Conservation (phyloP, 2,888 invertebrate species). For the Cylloceria caligata region DNA sequence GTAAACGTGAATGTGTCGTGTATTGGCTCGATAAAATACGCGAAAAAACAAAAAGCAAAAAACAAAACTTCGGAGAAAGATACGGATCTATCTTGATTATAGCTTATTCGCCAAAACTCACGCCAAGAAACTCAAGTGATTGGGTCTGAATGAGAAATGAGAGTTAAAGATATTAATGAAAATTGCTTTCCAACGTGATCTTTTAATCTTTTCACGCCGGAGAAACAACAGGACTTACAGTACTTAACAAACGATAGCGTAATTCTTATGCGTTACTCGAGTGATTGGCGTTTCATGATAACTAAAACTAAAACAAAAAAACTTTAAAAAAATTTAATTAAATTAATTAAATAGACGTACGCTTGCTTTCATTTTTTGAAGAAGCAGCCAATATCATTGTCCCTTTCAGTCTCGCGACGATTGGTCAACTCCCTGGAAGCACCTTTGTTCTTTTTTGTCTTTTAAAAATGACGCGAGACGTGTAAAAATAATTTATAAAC, state of each 20-base stretch:
- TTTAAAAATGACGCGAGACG: constrained; percentile 3
- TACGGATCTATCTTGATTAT: neutral
- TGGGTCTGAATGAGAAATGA: constrained; percentile 45
- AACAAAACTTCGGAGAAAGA: neutral
- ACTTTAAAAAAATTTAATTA: neutral
- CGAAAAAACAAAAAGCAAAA: neutral
- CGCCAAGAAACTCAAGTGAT: constrained; percentile 15
- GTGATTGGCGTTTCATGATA: constrained; percentile 12
- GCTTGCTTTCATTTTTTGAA: constrained; percentile 36
- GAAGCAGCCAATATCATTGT: constrained; percentile 38
- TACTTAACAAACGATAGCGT: constrained; percentile 23
- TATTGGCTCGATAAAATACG: neutral
- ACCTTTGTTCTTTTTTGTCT: neutral
- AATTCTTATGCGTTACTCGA: constrained; percentile 3
- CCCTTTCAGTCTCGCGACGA: constrained; percentile 52
- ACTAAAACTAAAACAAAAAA: constrained; percentile 10
- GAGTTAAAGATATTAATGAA: neutral
- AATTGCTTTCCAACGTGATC: constrained; percentile 32
- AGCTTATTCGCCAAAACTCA: constrained; percentile 2
- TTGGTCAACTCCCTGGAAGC: neutral
- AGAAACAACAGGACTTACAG: constrained; percentile 1
- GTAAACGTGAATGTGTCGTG: neutral
- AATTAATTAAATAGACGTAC: constrained; percentile 27
- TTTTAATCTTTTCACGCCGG: constrained; percentile 11
- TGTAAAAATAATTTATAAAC: too few species aligned